Conservation (phyloP, 2,888 invertebrate genomes). For the Protodeltote pygarga region DNA sequence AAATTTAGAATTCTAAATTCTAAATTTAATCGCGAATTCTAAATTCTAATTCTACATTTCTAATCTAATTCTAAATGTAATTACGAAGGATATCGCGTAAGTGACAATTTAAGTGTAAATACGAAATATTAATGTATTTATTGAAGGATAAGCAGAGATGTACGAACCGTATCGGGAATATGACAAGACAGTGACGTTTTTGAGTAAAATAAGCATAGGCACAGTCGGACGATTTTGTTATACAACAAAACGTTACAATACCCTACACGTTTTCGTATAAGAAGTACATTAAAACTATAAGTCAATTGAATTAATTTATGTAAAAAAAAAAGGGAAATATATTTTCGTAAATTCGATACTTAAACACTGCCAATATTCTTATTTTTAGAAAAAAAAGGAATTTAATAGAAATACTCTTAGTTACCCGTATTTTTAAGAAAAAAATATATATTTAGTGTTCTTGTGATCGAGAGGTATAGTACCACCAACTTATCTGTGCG, state of each 20-base stretch:
- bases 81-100: too few relatives aligned
- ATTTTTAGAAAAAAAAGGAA: conserved; percentile 44
- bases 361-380: conserved; percentile 65
- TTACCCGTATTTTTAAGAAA: conserved; percentile 62
- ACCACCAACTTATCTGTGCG: too few relatives aligned
- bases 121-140: too few relatives aligned
- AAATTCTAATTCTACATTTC: too few relatives aligned
- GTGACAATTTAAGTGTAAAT: too few relatives aligned
- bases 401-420: conserved; percentile 62
- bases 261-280: conserved; percentile 67
- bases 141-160: too few relatives aligned
- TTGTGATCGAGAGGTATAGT: conserved; percentile 20
- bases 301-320: conserved; percentile 40
- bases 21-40: too few relatives aligned
- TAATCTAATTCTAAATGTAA: too few relatives aligned
- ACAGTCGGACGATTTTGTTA: conserved; percentile 13
- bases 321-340: conserved; percentile 23
- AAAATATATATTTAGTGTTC: conserved; percentile 11
- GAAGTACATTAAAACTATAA: conserved; percentile 41
- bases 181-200: not conserved
- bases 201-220: not conserved
- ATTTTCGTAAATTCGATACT: conserved; percentile 25
- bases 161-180: too few relatives aligned
- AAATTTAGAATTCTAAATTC: too few relatives aligned
- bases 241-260: conserved; percentile 30